Conservation (phyloP, 37 sponge, comb jelly and placozoan genomes). For the Dysidea cf. avara region DNA sequence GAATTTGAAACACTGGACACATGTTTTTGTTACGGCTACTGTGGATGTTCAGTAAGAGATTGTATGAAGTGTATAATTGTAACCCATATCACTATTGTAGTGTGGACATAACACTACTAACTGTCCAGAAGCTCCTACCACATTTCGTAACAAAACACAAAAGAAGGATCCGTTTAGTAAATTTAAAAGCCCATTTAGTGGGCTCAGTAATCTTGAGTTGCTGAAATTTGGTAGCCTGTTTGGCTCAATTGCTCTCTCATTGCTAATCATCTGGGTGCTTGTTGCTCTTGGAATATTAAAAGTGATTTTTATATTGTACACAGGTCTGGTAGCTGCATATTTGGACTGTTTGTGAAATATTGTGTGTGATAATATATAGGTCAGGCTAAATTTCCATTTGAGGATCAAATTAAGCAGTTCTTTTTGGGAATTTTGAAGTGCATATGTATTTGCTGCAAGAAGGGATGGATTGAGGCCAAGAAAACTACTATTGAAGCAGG, state of each 20-base stretch:
- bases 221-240: not conserved
- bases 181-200: too few species aligned
- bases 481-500: too few species aligned
- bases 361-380: not conserved
- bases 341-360: not conserved
- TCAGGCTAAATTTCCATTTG: not conserved
- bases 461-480: too few species aligned
- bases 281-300: constrained; percentile 53
- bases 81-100: constrained; percentile 26
- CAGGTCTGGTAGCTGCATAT: constrained; percentile 40
- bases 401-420: too few species aligned
- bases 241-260: constrained; percentile 22
- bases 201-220: too few species aligned
- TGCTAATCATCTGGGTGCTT: constrained; percentile 41
- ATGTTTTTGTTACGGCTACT: constrained; percentile 83
- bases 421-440: too few species aligned
- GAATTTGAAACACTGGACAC: constrained; percentile 74
- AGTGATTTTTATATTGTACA: constrained; percentile 54
- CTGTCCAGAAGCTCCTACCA: constrained; percentile 60
- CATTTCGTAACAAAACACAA: too few species aligned
- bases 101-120: constrained; percentile 58
- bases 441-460: too few species aligned
- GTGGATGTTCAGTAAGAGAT: constrained; percentile 73
- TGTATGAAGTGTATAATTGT: not conserved
- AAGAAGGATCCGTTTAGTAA: too few species aligned